A percentile compares a stretch with the other conserved stretches of the same genome.
Evolutionary conservation across 2,113 vertebrate species (phyloP).

Genomic region (Myrmecophaga tridactyla): DNA sequence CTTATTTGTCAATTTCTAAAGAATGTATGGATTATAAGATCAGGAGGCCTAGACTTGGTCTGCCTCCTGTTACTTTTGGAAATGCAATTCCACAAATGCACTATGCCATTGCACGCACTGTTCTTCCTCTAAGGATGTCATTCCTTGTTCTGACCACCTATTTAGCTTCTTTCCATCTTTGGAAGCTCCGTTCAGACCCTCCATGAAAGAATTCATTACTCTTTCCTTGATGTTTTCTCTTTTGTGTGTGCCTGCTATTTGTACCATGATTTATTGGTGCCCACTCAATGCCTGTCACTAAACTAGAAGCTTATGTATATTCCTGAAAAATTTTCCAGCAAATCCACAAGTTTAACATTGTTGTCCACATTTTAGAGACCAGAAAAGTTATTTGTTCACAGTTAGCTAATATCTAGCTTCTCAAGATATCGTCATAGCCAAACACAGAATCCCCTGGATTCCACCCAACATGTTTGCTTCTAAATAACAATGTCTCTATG

Average conservation of each 20-base stretch:
- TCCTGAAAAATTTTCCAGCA: not conserved
- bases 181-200: not conserved
- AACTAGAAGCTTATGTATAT: not conserved
- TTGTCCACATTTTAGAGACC: not conserved
- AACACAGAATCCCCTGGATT: not conserved
- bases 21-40: not conserved
- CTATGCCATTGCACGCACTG: accelerated
- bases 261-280: not conserved
- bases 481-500: not conserved
- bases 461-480: not conserved
- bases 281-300: not conserved
- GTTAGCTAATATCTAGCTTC: not conserved
- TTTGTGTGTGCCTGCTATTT: accelerated
- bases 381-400: not conserved
- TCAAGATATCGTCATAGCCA: not conserved
- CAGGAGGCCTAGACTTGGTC: not conserved
- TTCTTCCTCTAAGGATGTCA: not conserved
- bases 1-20: not conserved
- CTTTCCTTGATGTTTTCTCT: not conserved
- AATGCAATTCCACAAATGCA: not conserved
- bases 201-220: not conserved
- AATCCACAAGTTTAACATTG: not conserved
- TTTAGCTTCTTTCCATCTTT: not conserved
- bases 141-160: not conserved
- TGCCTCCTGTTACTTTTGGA: not conserved